Percentiles rank a stretch among this genome's conserved stretches.
phyloP scores from a whole-genome alignment of 2,888 invertebrate genomes.

The Allacma fusca region DNA sequence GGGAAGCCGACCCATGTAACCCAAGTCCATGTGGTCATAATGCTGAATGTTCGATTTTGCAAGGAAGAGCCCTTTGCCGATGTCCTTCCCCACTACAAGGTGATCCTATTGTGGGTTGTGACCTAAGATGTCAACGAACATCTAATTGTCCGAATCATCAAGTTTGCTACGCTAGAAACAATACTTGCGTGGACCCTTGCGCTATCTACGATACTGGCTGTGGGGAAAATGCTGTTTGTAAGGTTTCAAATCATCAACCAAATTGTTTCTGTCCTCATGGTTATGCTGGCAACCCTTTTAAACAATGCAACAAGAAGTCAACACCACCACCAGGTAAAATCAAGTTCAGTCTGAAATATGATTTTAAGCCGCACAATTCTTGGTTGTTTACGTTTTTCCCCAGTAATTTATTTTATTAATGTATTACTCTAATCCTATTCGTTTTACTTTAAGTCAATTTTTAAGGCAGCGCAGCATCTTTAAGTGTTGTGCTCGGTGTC shows the following conservation, averaged over 20 bases:
- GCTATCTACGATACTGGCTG: conserved; percentile 35
- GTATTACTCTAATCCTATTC: too few species aligned
- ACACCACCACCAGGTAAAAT: too few species aligned
- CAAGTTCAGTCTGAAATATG: too few species aligned
- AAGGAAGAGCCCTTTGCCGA: conserved; percentile 50
- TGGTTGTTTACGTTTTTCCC: not conserved
- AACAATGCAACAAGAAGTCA: not conserved
- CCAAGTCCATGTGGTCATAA: conserved; percentile 35
- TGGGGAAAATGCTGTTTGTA: conserved; percentile 29
- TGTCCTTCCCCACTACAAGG: conserved; percentile 54
- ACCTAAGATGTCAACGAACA: conserved; percentile 48
- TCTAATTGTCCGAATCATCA: conserved; percentile 51
- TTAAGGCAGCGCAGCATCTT: too few species aligned
- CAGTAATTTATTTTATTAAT: too few species aligned
- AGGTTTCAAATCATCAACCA: conserved; percentile 28
- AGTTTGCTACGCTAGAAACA: conserved; percentile 48
- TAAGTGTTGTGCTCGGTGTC: too few species aligned
- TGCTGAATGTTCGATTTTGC: conserved; percentile 31
- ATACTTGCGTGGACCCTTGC: conserved; percentile 56
- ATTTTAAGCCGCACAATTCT: not conserved
- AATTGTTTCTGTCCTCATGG: conserved; percentile 13
- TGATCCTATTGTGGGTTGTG: conserved; percentile 54
- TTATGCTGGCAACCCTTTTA: conserved; percentile 23
- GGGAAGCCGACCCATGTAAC: conserved; percentile 20
- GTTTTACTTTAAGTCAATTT: too few species aligned